Percentiles rank a stretch among this genome's conserved stretches.
Conservation (phyloP, 1,140 invertebrate species). For the Zaprionus inermis region DNA sequence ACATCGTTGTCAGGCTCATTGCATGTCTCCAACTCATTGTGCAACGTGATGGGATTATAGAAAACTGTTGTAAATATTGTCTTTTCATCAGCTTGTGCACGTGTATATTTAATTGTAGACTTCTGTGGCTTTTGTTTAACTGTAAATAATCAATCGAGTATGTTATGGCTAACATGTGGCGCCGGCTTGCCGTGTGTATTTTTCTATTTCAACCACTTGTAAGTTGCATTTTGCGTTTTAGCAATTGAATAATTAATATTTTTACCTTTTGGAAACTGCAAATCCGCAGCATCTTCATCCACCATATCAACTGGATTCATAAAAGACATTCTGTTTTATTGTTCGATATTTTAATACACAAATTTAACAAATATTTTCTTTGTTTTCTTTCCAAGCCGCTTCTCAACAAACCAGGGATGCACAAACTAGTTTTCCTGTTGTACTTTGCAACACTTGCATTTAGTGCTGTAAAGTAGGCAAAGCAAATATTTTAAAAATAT, state of each 20-base stretch:
- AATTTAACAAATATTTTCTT: neutral
- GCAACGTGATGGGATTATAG: conserved; percentile 46
- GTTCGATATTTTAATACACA: conserved; percentile 11
- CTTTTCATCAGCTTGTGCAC: conserved; percentile 38
- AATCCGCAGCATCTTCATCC: conserved; percentile 93
- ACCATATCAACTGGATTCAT: conserved; percentile 86
- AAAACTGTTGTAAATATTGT: conserved; percentile 36
- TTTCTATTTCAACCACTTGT: conserved; percentile 55
- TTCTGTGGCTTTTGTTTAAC: conserved; percentile 21
- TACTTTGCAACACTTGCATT: neutral
- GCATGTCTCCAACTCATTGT: conserved; percentile 47
- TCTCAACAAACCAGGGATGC: conserved; percentile 21
- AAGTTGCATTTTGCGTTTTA: conserved; percentile 30
- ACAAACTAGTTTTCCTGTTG: neutral
- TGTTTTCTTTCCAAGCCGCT: conserved; percentile 32
- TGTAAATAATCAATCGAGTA: conserved; percentile 56
- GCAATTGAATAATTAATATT: neutral
- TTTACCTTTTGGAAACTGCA: conserved; percentile 94
- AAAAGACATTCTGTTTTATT: conserved; percentile 67
- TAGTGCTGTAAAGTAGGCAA: neutral
- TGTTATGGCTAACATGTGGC: conserved; percentile 47
- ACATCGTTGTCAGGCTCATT: neutral
- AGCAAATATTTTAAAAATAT: neutral
- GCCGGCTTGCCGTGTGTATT: neutral
- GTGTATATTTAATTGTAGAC: conserved; percentile 1